Base-by-base conservation (phyloP, 2,797 vertebrate species). In the Falco novaeseelandiae region DNA sequence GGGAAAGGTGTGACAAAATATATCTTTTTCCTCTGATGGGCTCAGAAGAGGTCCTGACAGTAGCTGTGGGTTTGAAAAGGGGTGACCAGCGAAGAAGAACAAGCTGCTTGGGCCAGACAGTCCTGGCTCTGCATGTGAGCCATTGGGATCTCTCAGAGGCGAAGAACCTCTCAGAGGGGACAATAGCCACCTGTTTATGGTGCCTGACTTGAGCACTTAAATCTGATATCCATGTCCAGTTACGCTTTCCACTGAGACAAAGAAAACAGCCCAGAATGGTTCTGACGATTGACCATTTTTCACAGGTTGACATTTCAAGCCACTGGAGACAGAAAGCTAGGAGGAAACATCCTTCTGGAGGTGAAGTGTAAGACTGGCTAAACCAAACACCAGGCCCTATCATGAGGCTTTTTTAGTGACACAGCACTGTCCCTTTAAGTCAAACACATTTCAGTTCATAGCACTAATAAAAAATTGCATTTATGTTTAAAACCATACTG, bases 91-190 rank as follows among this genome's bases (percentile, higher is more conserved):
- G 1, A 87, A 78, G 59, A 87, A 62, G 48, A 62, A 40, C 17
- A 62, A 90, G 21, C 11, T 55, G n/a, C 22, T 34, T 18, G 21
- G 48, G n/a, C 36, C n/a, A 34, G 42, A 38, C 30, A 61, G 16
- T 62, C 38, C 59, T 73, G 58, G 5, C 8, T 48, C 65, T 80
- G 26, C 16, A 21, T 16, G 13, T 25, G 26, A 58, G 16, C 54
- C 62, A 0, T 25, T 0, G 0, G 34, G 16, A 46, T 66, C 3
- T 0, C 29, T 51, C 16, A 51, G 51, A 93, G 42, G 14, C 62
- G 36, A 7, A 5, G 36, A 69, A 58, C 12, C 34, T 76, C 70
- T 54, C 48, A 65, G 62, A 84, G 20, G 26, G 52, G 20, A 78
- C 83, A 65, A 66, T 1, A 92, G 19, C 15, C 12, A 8, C 55